Conservation (phyloP, 2,113 vertebrate species). For the Hemiscyllium ocellatum region DNA sequence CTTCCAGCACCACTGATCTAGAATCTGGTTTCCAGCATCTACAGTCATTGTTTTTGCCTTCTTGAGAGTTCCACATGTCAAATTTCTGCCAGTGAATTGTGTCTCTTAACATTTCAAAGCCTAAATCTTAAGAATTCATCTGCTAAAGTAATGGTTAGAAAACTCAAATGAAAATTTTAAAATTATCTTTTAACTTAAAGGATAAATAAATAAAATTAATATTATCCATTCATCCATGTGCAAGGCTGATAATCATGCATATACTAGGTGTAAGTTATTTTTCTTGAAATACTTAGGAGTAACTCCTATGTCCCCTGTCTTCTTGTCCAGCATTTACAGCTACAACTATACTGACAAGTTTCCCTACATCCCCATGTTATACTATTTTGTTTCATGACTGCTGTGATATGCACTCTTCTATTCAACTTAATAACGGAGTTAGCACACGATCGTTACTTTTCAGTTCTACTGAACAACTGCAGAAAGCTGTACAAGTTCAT, state of each 20-base stretch:
- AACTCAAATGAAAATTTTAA: neutral
- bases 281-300: neutral
- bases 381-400: neutral
- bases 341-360: neutral
- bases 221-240: no score
- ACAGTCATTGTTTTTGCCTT: no score
- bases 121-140: neutral
- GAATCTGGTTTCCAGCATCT: no score
- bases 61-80: neutral
- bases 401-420: neutral
- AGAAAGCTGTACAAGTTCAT: neutral
- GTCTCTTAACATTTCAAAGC: neutral
- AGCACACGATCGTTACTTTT: neutral
- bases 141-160: neutral
- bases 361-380: neutral
- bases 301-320: neutral
- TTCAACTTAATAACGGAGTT: neutral
- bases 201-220: no score
- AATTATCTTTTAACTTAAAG: no score
- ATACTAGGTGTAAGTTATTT: neutral
- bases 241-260: neutral
- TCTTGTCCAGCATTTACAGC: neutral
- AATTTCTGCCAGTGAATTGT: neutral
- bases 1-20: no score
- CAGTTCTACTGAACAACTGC: neutral